Evolutionary conservation across 2,888 invertebrate genomes (phyloP).

Genomic region (Metalampra italica): DNA sequence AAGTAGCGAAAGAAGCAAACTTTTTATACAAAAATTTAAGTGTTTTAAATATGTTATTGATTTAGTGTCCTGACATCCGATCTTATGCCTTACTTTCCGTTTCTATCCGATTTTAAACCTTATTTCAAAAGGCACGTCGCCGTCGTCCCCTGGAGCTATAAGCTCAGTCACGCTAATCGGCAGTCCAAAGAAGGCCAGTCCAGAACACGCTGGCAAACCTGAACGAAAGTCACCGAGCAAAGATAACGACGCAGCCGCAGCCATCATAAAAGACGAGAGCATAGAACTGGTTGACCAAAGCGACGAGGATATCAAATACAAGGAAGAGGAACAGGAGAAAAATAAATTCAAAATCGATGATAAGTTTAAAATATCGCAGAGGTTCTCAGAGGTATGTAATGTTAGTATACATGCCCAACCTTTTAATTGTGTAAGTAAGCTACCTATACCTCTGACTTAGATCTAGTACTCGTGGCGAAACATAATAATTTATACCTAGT

Average conservation of each 20-base stretch:
- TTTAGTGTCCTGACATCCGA: too few species aligned
- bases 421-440: not conserved
- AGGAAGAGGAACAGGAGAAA: slow-evolving; percentile 65
- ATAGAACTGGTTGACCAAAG: slow-evolving; percentile 69
- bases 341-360: slow-evolving; percentile 55
- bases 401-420: slow-evolving; percentile 5
- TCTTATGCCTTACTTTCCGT: too few species aligned
- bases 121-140: slow-evolving; percentile 56
- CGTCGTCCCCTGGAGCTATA: slow-evolving; percentile 85
- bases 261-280: slow-evolving; percentile 61
- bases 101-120: too few species aligned
- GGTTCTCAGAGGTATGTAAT: slow-evolving; percentile 61
- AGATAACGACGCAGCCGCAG: slow-evolving; percentile 53
- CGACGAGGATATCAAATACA: slow-evolving; percentile 66
- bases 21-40: too few species aligned
- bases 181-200: slow-evolving; percentile 66
- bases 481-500: too few species aligned
- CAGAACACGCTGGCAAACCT: slow-evolving; percentile 36
- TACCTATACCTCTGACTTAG: not conserved
- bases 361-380: slow-evolving; percentile 68
- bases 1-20: too few species aligned
- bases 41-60: too few species aligned
- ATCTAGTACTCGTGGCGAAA: too few species aligned
- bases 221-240: slow-evolving; percentile 47
- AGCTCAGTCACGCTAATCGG: slow-evolving; percentile 86